Percentiles rank a stretch among this genome's conserved stretches.
phyloP scores from a whole-genome alignment of 2,888 invertebrate species.

The Phymatocera aterrima region DNA sequence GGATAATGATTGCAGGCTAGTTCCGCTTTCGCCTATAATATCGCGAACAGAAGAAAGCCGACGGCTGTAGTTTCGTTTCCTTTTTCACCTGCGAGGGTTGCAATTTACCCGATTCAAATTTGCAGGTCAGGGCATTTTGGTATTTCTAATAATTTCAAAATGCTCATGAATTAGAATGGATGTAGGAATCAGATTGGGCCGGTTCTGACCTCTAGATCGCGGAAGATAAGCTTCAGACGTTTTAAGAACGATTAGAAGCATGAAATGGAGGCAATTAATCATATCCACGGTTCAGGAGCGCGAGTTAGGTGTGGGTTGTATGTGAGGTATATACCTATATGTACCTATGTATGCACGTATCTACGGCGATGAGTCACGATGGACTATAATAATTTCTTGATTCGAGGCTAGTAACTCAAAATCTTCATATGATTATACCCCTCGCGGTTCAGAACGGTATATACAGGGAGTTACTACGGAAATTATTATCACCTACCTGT shows the following conservation, averaged over 20 bases:
- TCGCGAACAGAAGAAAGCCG: too few relatives aligned
- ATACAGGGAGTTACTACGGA: not conserved
- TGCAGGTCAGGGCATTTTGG: too few relatives aligned
- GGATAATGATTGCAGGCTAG: not conserved
- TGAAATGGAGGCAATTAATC: constrained; percentile 8
- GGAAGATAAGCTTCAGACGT: not conserved
- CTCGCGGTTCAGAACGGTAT: not conserved
- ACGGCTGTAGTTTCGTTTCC: too few relatives aligned
- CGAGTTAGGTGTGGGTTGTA: not conserved
- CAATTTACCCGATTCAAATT: too few relatives aligned
- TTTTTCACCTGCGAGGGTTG: too few relatives aligned
- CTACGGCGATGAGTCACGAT: constrained; percentile 8
- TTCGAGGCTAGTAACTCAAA: not conserved
- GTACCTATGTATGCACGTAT: too few relatives aligned
- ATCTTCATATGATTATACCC: not conserved
- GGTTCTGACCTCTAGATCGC: not conserved
- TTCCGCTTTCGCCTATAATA: not conserved
- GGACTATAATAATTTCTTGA: not conserved
- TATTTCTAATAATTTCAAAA: too few relatives aligned
- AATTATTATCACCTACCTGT: constrained; percentile 55
- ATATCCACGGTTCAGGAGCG: not conserved
- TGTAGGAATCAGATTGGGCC: too few relatives aligned
- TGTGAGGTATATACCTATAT: not conserved
- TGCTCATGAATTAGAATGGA: too few relatives aligned
- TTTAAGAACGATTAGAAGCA: constrained; percentile 11